These are phyloP conservation scores for Leptopilina syphax DNA, from an alignment of 2,888 invertebrate species.

Conservation along the genomic window DNA sequence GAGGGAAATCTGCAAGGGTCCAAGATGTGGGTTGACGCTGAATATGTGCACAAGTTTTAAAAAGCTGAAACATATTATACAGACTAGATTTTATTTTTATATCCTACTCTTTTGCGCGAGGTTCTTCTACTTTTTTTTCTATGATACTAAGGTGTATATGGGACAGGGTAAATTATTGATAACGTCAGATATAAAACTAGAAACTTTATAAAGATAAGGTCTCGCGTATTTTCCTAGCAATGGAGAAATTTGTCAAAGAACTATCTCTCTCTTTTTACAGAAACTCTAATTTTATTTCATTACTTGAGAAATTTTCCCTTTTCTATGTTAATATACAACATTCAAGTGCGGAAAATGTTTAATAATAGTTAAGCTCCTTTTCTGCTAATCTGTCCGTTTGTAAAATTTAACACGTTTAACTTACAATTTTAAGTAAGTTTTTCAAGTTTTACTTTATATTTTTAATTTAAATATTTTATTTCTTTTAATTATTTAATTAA, in stretches of 20 bases:
- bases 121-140: not conserved
- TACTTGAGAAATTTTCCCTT: not conserved
- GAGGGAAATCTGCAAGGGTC: constrained; percentile 95
- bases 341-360: not conserved
- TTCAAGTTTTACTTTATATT: no score
- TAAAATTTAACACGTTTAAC: no score
- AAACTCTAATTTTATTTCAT: not conserved
- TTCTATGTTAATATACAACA: not conserved
- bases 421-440: no score
- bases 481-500: no score
- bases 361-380: not conserved
- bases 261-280: not conserved
- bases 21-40: constrained; percentile 97
- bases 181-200: not conserved
- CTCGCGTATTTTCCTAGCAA: not conserved
- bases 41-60: constrained; percentile 97
- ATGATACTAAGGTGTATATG: not conserved
- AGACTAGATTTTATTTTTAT: constrained; percentile 14
- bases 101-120: not conserved
- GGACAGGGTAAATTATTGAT: not conserved
- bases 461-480: no score
- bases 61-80: constrained; percentile 80
- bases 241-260: constrained; percentile 7
- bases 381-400: not conserved
- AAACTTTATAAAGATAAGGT: not conserved